Percentiles rank a stretch among this genome's conserved stretches.
These are phyloP conservation scores for Buteo buteo DNA, from an alignment of 2,113 vertebrate species.

Conservation along the genomic window DNA sequence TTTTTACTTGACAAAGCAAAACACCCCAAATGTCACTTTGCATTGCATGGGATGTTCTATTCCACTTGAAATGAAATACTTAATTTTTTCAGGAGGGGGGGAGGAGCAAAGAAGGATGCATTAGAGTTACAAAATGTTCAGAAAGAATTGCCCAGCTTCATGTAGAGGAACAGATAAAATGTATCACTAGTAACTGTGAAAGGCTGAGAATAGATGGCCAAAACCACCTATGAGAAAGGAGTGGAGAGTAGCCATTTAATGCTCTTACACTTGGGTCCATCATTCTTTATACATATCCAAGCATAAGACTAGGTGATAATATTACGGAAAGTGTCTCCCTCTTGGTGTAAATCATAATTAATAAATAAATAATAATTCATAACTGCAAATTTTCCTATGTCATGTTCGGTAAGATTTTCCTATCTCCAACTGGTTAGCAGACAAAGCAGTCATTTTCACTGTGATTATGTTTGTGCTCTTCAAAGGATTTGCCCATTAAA, in stretches of 20 bases:
- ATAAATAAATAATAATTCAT: not conserved
- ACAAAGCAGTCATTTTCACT: not conserved
- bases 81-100: not conserved
- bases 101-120: not conserved
- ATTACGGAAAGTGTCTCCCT: not conserved
- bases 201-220: not conserved
- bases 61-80: not conserved
- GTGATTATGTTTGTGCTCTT: not conserved
- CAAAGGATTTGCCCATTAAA: not conserved
- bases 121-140: not conserved
- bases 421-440: not conserved
- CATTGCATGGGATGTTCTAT: not conserved
- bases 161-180: not conserved
- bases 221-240: not conserved
- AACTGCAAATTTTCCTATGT: not conserved
- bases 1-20: not conserved
- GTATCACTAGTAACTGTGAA: not conserved
- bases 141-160: not conserved
- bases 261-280: not conserved
- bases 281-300: not conserved
- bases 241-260: not conserved
- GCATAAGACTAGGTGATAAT: not conserved
- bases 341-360: not conserved
- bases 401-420: not conserved
- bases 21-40: slow-evolving; percentile 19